Percentiles rank a stretch among this genome's conserved stretches.
Conservation (phyloP, 2,113 vertebrate genomes). For the Tyto alba region DNA sequence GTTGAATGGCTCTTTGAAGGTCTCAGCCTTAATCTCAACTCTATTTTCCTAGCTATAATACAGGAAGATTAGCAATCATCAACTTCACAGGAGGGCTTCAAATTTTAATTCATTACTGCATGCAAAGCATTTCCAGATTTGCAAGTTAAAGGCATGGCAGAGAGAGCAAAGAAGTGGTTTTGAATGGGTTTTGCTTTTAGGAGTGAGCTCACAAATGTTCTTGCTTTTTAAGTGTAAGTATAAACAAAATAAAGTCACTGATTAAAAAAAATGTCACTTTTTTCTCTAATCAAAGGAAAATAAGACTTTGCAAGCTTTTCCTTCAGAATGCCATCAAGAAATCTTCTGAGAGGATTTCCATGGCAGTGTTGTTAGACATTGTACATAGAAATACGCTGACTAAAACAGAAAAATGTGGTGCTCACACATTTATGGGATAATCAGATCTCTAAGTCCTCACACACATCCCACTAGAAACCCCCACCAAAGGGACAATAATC, state of each 20-base stretch:
- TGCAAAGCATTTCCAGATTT: neutral
- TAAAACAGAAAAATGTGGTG: neutral
- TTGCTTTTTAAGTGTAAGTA: neutral
- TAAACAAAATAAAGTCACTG: neutral
- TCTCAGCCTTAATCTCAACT: neutral
- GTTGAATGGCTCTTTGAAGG: neutral
- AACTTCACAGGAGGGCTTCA: neutral
- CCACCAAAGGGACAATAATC: neutral
- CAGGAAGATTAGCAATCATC: neutral
- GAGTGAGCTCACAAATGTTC: neutral
- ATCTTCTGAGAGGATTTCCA: neutral
- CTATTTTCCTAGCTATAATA: neutral
- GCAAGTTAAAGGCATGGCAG: neutral
- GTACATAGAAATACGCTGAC: neutral
- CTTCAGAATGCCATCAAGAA: neutral
- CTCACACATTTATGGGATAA: neutral
- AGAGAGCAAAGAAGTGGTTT: neutral
- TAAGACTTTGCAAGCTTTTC: neutral
- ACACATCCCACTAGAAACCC: neutral
- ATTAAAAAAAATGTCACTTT: neutral
- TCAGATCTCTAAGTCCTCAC: neutral
- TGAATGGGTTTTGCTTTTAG: neutral
- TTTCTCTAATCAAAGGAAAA: neutral
- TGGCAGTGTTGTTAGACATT: neutral
- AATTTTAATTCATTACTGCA: neutral